Evolutionary conservation across 2,113 vertebrate species (phyloP).

Genomic region (zebrafish (Danio rerio)): DNA sequence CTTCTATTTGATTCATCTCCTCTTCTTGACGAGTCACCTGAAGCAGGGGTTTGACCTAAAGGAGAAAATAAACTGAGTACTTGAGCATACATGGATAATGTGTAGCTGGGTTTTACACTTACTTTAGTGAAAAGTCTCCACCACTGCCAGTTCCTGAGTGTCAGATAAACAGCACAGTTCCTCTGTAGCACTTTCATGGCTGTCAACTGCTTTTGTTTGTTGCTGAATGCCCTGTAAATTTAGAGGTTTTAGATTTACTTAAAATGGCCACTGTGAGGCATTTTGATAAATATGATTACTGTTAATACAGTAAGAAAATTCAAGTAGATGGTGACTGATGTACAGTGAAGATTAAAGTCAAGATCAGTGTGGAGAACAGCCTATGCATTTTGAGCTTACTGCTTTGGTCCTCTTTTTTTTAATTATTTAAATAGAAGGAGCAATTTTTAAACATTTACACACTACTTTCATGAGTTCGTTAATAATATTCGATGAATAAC

Average conservation of each 20-base stretch:
- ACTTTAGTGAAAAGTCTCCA: slow-evolving; percentile 97
- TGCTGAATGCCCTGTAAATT: slow-evolving; percentile 85
- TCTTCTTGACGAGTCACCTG: slow-evolving; percentile 97
- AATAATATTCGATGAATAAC: too few relatives aligned
- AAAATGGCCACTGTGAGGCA: background rate
- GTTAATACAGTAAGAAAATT: background rate
- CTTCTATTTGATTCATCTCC: slow-evolving; percentile 95
- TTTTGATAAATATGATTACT: background rate
- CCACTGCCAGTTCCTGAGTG: slow-evolving; percentile 97
- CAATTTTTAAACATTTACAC: too few relatives aligned
- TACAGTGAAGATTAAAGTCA: too few relatives aligned
- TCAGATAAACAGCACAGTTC: slow-evolving; percentile 93
- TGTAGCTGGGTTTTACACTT: slow-evolving; percentile 35
- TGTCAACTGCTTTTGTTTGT: slow-evolving; percentile 90
- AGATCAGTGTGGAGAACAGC: too few relatives aligned
- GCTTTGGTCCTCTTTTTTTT: too few relatives aligned
- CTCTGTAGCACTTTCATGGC: slow-evolving; percentile 97
- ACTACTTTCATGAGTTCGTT: too few relatives aligned
- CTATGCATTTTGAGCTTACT: too few relatives aligned
- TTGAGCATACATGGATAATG: background rate
- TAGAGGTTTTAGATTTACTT: background rate
- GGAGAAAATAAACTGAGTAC: background rate
- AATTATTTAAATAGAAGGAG: too few relatives aligned
- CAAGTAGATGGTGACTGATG: background rate
- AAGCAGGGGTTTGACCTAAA: slow-evolving; percentile 93